A percentile compares a stretch with the other conserved stretches of the same genome.
These are phyloP conservation scores for Aproaerema taeniolella DNA, from an alignment of 2,888 invertebrate species.

Conservation along the genomic window DNA sequence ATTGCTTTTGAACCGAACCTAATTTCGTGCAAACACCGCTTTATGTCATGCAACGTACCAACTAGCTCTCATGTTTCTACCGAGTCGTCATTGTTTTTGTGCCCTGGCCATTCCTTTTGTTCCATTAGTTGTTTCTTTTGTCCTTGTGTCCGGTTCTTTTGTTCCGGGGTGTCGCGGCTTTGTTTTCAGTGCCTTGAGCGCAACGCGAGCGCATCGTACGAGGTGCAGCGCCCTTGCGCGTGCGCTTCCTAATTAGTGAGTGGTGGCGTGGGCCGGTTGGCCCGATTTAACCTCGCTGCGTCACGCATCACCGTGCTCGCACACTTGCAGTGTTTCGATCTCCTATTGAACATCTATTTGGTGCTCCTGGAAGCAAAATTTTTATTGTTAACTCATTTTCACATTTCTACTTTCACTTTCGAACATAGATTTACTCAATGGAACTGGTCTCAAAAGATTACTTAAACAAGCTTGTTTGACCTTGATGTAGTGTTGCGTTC, in stretches of 20 bases:
- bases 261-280: slow-evolving; percentile 52
- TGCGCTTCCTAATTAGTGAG: slow-evolving; percentile 69
- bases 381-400: too few relatives aligned
- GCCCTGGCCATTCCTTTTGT: slow-evolving; percentile 41
- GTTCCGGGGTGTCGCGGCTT: slow-evolving; percentile 40
- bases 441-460: too few relatives aligned
- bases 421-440: too few relatives aligned
- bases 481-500: neutral
- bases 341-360: neutral
- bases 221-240: slow-evolving; percentile 57
- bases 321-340: slow-evolving; percentile 22
- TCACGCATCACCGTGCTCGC: slow-evolving; percentile 42
- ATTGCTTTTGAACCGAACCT: slow-evolving; percentile 38
- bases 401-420: too few relatives aligned
- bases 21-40: slow-evolving; percentile 47
- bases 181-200: slow-evolving; percentile 31
- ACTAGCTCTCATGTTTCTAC: slow-evolving; percentile 31
- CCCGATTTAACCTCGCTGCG: slow-evolving; percentile 61
- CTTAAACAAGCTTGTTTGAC: too few relatives aligned
- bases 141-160: slow-evolving; percentile 36
- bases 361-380: too few relatives aligned
- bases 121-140: slow-evolving; percentile 21
- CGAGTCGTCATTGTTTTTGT: slow-evolving; percentile 49
- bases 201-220: slow-evolving; percentile 31
- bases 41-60: slow-evolving; percentile 47